Base-by-base conservation (phyloP, 2,888 invertebrate genomes). In the Lithodes maja region DNA sequence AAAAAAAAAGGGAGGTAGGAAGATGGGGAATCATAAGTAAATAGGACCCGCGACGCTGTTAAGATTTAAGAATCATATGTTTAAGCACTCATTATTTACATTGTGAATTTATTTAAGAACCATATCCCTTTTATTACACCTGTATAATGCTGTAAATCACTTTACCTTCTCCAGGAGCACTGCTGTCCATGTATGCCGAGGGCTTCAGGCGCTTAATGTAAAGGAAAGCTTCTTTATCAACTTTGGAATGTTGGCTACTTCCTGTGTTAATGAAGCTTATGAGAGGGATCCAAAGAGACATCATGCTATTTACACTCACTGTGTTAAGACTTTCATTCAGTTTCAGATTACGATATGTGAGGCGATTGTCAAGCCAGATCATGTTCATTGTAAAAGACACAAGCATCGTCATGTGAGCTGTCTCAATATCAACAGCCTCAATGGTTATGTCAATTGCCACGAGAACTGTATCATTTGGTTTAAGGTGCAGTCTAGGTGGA, bases 261-360 rank as follows among this genome's bases (percentile, higher is more conserved):
- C 83, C 83, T 1, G 90, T 89, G 61, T 90, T 90, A 53, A 89
- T 81, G 69, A 88, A 90, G 3, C 86, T 81, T 1, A 90, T 71
- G 12, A 49, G 54, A 3, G 90, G 90, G 9, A 54, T 83, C 90
- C 90, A 90, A 52, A 90, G 69, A 3, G 33, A 69, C 33, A 75
- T 7, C 79, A 88, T 89, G n/a, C 52, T 89, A 33, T 49, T 54
- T 33, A 71, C 81, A 12, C 86, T 77, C 5, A 90, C 53, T 33
- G 50, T 86, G 77, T 90, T 90, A 5, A 90, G 84, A 52, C 80
- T 90, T 50, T 83, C 69, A 61, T 88, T 89, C 9, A 12, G 15
- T 71, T 90, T 90, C 5, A 90, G 74, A 69, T 90, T 89, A 2
- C 81, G 75, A 53, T 55, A 90, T 3, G 55, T 79, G 61, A 90